Evolutionary conservation across 2,888 invertebrate genomes (phyloP).

Genomic region (Microplitis manilae): DNA sequence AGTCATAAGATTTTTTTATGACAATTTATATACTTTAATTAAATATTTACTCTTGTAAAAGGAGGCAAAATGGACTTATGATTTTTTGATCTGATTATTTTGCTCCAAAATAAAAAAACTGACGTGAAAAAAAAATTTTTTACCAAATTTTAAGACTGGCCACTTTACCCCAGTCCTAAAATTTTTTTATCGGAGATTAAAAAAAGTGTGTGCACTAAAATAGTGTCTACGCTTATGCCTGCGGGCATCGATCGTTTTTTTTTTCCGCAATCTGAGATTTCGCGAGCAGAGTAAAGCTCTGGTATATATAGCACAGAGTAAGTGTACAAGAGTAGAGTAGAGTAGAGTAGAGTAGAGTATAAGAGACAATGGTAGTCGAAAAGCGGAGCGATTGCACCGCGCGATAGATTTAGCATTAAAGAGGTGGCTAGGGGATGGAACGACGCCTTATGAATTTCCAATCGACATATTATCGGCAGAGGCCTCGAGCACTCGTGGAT

Average conservation of each 20-base stretch:
- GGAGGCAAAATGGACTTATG: too few species aligned
- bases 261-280: slow-evolving; percentile 32
- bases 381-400: slow-evolving; percentile 39
- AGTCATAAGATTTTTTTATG: too few species aligned
- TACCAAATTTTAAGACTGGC: too few species aligned
- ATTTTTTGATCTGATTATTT: too few species aligned
- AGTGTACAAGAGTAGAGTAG: background rate
- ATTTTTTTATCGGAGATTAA: background rate
- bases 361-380: slow-evolving; percentile 32
- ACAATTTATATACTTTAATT: too few species aligned
- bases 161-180: too few species aligned
- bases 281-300: slow-evolving; percentile 9
- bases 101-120: too few species aligned
- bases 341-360: slow-evolving; percentile 10
- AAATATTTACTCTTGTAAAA: too few species aligned
- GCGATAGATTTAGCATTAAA: slow-evolving; percentile 36
- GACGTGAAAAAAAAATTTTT: too few species aligned
- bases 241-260: slow-evolving; percentile 29
- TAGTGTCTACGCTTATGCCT: slow-evolving; percentile 16
- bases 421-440: slow-evolving; percentile 44
- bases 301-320: background rate
- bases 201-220: background rate
- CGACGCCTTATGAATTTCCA: slow-evolving; percentile 68
- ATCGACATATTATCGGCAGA: slow-evolving; percentile 70
- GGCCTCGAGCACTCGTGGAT: slow-evolving; percentile 65